phyloP scores from a whole-genome alignment of 1,140 invertebrate genomes.

The Hirudo medicinalis region DNA sequence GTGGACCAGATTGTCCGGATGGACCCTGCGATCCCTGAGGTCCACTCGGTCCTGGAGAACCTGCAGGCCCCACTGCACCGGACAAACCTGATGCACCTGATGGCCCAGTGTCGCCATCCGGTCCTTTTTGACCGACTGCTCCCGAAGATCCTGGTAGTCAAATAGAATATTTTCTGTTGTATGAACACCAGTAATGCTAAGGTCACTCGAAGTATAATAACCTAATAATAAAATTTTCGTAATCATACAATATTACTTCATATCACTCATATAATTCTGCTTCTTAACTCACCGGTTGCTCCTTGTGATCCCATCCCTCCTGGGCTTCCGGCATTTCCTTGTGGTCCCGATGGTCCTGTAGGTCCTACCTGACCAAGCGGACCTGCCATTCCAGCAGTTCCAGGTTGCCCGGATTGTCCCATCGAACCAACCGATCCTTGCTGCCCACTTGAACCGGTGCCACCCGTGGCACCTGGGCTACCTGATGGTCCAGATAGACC shows the following conservation, averaged over 20 bases:
- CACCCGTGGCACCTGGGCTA: neutral
- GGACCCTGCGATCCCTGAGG: neutral
- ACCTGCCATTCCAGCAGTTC: slow-evolving; percentile 20
- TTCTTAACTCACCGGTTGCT: neutral
- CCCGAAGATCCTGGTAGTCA: neutral
- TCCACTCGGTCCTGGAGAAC: slow-evolving; percentile 10
- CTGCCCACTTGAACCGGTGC: slow-evolving; percentile 4
- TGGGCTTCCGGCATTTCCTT: slow-evolving; percentile 9
- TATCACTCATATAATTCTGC: neutral
- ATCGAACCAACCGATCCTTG: slow-evolving; percentile 12
- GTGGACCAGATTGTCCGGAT: neutral
- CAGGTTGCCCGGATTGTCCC: slow-evolving; percentile 21
- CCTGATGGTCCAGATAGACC: slow-evolving; percentile 17
- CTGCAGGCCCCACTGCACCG: neutral
- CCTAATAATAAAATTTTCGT: no score
- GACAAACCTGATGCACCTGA: neutral
- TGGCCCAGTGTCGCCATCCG: neutral
- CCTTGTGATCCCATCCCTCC: slow-evolving; percentile 13
- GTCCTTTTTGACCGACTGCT: neutral
- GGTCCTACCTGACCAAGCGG: slow-evolving; percentile 16
- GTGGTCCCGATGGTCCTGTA: slow-evolving; percentile 3
- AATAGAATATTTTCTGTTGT: neutral
- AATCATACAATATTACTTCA: neutral
- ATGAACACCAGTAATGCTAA: neutral
- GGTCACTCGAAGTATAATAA: neutral